Conservation (phyloP, 1,140 invertebrate genomes). For the Riptortus pedestris region DNA sequence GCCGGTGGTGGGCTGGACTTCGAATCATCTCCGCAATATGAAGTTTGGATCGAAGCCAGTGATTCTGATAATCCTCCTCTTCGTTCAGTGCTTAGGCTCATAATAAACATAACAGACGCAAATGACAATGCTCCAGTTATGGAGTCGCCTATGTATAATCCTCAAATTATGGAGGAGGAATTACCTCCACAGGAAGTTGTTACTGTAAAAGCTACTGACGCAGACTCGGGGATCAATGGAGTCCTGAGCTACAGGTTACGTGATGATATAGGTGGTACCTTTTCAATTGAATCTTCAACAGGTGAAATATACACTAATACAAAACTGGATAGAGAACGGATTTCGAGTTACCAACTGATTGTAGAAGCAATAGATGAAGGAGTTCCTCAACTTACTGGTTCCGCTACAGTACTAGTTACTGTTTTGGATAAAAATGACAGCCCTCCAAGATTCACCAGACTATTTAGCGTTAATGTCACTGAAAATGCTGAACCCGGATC, state of each 20-base stretch:
- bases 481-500: conserved; percentile 88
- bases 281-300: conserved; percentile 65
- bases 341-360: conserved; percentile 68
- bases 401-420: conserved; percentile 70
- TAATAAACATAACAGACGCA: conserved; percentile 77
- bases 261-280: conserved; percentile 63
- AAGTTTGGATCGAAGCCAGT: conserved; percentile 85
- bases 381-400: conserved; percentile 65
- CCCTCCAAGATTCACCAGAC: conserved; percentile 78
- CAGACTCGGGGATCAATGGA: conserved; percentile 78
- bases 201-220: conserved; percentile 70
- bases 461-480: conserved; percentile 89
- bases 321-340: conserved; percentile 76
- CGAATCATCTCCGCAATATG: conserved; percentile 70
- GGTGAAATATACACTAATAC: conserved; percentile 78
- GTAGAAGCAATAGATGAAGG: conserved; percentile 84
- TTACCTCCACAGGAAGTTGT: conserved; percentile 63
- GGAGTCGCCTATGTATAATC: conserved; percentile 67
- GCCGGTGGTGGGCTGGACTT: conserved; percentile 74
- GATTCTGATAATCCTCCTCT: conserved; percentile 73
- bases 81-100: conserved; percentile 60
- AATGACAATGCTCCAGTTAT: conserved; percentile 87
- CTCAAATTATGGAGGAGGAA: conserved; percentile 75
- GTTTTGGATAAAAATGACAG: conserved; percentile 91
- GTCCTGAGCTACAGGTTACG: conserved; percentile 66